Percentiles rank a stretch among this genome's conserved stretches.
These are phyloP conservation scores for Eulemur macaco DNA, from an alignment of 2,113 vertebrate species.

Conservation along the genomic window DNA sequence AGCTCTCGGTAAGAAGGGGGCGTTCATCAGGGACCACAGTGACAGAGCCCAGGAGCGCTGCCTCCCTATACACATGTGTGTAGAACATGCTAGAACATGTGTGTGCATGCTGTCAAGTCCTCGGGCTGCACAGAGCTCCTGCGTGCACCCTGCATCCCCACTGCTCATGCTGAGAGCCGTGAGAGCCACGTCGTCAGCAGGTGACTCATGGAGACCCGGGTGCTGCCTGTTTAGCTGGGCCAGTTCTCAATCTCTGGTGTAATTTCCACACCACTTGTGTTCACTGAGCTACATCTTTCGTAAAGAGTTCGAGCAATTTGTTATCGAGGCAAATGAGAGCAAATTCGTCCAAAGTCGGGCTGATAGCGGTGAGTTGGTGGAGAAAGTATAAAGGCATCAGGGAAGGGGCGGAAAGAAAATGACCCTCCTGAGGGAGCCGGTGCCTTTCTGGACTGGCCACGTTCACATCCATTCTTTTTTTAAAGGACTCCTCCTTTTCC, in stretches of 20 bases:
- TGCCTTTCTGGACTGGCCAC: neutral
- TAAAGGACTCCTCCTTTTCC: neutral
- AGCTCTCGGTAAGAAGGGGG: neutral
- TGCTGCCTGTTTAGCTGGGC: neutral
- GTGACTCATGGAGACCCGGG: no score
- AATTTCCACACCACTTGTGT: neutral
- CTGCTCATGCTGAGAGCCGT: fast-evolving
- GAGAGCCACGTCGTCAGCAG: fast-evolving
- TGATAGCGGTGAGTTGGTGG: neutral
- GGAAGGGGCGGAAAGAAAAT: no score
- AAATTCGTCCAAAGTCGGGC: neutral
- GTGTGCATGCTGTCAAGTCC: fast-evolving
- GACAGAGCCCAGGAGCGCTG: fast-evolving
- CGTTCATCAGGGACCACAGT: fast-evolving
- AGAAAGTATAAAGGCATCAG: neutral
- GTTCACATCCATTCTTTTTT: neutral
- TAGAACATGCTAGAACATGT: neutral
- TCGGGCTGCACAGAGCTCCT: fast-evolving
- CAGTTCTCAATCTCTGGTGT: neutral
- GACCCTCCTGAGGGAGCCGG: no score
- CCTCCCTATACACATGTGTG: fast-evolving
- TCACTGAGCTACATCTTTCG: neutral
- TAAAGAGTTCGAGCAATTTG: neutral
- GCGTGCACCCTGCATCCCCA: fast-evolving
- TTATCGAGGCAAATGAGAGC: neutral